These are phyloP conservation scores for Merluccius polli DNA, from an alignment of 2,797 vertebrate species.

Conservation along the genomic window DNA sequence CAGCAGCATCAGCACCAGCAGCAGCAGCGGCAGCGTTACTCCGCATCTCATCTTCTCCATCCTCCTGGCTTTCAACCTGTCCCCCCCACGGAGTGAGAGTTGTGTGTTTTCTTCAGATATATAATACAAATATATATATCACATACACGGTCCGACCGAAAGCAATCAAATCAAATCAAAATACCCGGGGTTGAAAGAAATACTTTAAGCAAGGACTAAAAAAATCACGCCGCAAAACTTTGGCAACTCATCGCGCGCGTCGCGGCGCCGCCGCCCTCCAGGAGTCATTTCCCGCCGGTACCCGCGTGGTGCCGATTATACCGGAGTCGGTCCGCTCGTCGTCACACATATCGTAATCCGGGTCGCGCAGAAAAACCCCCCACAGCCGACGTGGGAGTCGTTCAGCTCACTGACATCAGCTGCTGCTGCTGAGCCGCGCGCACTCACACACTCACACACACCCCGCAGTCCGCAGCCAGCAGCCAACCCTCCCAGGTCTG, in stretches of 20 bases:
- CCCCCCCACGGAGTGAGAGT: constrained; percentile 4
- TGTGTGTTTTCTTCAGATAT: constrained; percentile 13
- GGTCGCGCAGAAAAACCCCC: neutral
- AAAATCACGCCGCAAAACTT: constrained; percentile 49
- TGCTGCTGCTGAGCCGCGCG: constrained; percentile 40
- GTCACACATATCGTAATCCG: neutral
- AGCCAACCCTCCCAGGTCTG: too few species aligned
- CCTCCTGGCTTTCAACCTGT: constrained; percentile 20
- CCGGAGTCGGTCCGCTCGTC: neutral
- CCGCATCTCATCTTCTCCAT: constrained; percentile 68
- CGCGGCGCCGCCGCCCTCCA: constrained; percentile 32
- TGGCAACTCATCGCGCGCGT: constrained; percentile 42
- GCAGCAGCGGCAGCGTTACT: constrained; percentile 56
- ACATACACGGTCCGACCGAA: neutral
- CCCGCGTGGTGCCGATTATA: neutral
- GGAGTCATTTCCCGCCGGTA: neutral
- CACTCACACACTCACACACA: constrained; percentile 31
- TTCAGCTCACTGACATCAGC: constrained; percentile 36
- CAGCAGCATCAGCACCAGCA: constrained; percentile 14
- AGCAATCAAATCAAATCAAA: neutral
- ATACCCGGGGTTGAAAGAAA: constrained; percentile 28
- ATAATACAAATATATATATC: too few species aligned
- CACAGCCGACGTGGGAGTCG: neutral
- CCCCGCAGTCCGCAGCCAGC: constrained; percentile 42
- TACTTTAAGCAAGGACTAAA: constrained; percentile 27